Conservation (phyloP, 2,797 vertebrate species). For the Pangasius krempfi region DNA sequence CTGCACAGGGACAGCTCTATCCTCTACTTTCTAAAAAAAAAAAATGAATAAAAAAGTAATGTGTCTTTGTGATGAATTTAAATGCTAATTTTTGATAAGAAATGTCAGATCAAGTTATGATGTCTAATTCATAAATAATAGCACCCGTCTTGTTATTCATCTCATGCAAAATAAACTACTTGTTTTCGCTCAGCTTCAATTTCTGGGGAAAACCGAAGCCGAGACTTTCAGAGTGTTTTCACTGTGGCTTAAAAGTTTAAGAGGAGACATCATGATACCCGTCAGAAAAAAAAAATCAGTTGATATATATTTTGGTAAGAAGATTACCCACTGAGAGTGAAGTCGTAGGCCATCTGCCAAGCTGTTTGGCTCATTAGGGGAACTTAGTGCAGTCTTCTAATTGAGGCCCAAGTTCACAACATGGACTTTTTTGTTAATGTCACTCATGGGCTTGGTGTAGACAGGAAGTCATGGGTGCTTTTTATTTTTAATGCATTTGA, state of each 20-base stretch:
- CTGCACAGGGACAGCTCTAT: neutral
- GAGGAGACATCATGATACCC: constrained; percentile 52
- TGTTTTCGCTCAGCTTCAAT: constrained; percentile 42
- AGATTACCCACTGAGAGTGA: constrained; percentile 59
- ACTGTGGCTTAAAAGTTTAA: constrained; percentile 60
- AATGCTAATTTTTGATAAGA: neutral
- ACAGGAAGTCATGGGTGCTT: constrained; percentile 24
- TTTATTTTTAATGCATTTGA: constrained; percentile 28
- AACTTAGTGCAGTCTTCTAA: constrained; percentile 61
- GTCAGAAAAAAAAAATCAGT: constrained; percentile 54
- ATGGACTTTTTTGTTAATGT: constrained; percentile 52
- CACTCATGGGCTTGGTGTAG: constrained; percentile 39
- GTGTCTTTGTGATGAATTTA: neutral
- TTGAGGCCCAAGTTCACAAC: constrained; percentile 61
- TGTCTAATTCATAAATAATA: constrained; percentile 34
- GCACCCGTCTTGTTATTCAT: constrained; percentile 38
- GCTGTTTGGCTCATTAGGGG: constrained; percentile 60
- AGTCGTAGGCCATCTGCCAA: constrained; percentile 56
- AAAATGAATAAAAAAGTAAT: neutral
- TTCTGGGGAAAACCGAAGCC: constrained; percentile 40
- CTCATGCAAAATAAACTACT: constrained; percentile 53
- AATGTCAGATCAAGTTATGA: constrained; percentile 9
- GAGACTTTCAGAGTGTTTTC: constrained; percentile 46
- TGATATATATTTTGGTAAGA: constrained; percentile 63
- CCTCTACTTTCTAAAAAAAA: neutral